Conservation (phyloP, 2,888 invertebrate species). For the Mythimna vitellina region DNA sequence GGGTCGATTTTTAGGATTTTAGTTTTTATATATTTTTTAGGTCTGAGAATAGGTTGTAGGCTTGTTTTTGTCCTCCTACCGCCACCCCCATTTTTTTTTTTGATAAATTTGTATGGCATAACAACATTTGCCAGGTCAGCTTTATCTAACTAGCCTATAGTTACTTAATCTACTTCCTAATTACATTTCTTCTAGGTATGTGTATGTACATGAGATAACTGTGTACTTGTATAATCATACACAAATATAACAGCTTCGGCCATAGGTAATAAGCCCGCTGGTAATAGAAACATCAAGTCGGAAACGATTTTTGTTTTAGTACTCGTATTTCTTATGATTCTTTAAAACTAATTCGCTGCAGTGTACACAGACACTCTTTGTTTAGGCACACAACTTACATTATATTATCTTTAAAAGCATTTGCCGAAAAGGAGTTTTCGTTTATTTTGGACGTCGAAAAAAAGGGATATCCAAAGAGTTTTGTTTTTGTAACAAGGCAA, state of each 20-base stretch:
- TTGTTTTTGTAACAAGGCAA: constrained; percentile 37
- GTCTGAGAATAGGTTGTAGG: too few species aligned
- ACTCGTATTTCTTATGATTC: constrained; percentile 20
- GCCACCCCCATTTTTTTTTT: too few species aligned
- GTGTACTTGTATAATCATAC: background rate
- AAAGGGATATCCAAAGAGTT: constrained; percentile 45
- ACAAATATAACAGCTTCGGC: background rate
- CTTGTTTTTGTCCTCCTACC: too few species aligned
- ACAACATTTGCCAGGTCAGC: too few species aligned
- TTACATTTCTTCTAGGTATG: background rate
- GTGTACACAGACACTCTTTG: constrained; percentile 35
- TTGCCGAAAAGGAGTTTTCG: constrained; percentile 37
- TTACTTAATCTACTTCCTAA: background rate
- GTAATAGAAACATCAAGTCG: constrained; percentile 6
- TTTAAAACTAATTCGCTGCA: constrained; percentile 32
- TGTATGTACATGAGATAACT: background rate
- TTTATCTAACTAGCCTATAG: too few species aligned
- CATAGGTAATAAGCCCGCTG: background rate
- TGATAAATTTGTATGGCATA: too few species aligned
- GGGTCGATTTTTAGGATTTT: too few species aligned
- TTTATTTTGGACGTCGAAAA: constrained; percentile 43
- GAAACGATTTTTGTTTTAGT: constrained; percentile 8
- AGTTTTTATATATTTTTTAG: too few species aligned
- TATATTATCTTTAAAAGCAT: constrained; percentile 48
- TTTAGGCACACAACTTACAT: constrained; percentile 45